These are phyloP conservation scores for Mycteria americana DNA, from an alignment of 2,797 vertebrate genomes.

Conservation along the genomic window DNA sequence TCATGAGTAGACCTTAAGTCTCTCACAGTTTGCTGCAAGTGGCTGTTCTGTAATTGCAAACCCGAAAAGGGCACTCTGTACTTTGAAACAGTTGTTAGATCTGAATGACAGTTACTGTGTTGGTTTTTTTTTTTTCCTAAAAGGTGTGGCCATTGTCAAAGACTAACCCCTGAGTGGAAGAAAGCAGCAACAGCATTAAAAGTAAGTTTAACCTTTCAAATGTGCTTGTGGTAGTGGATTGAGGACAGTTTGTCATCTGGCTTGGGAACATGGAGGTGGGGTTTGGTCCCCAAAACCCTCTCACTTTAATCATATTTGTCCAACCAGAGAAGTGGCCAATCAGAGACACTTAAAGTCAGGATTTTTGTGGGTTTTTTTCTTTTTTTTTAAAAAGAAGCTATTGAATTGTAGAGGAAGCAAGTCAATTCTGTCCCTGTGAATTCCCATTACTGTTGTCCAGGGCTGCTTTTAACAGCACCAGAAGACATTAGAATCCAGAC, in stretches of 20 bases:
- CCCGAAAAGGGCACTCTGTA: background rate
- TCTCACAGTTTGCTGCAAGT: background rate
- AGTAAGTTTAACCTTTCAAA: conserved; percentile 75
- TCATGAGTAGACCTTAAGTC: background rate
- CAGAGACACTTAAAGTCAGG: background rate
- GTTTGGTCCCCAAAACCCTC: background rate
- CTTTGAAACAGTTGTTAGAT: background rate
- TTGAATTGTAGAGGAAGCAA: background rate
- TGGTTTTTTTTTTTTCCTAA: background rate
- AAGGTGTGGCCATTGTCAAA: conserved; percentile 97
- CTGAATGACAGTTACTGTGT: background rate
- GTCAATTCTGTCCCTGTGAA: background rate
- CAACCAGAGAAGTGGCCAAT: background rate
- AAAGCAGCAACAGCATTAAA: conserved; percentile 93
- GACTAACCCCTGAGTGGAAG: conserved; percentile 91
- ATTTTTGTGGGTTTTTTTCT: background rate
- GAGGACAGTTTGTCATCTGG: background rate
- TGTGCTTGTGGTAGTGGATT: background rate
- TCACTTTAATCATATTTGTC: background rate
- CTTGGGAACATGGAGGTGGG: background rate
- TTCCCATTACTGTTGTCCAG: background rate
- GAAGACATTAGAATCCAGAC: background rate
- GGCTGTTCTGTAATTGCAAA: background rate
- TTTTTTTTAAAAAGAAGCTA: background rate
- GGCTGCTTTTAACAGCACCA: background rate